These are phyloP conservation scores for Orussus abietinus DNA, from an alignment of 1,140 invertebrate genomes.

Conservation along the genomic window DNA sequence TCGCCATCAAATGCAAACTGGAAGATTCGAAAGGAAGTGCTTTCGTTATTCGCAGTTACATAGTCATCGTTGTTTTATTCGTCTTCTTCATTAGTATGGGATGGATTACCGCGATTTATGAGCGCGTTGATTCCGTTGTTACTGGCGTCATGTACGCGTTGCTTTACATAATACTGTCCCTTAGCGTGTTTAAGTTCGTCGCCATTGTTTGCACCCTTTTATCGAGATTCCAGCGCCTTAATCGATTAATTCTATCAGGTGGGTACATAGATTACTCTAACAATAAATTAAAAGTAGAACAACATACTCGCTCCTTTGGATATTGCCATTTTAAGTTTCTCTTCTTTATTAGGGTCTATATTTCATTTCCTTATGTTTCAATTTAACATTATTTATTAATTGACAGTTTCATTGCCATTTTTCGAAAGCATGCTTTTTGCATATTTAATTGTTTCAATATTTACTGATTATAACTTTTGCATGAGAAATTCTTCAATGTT, in stretches of 20 bases:
- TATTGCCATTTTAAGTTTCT: too few relatives aligned
- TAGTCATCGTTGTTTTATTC: not conserved
- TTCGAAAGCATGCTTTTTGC: too few relatives aligned
- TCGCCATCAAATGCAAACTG: not conserved
- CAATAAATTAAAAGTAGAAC: too few relatives aligned
- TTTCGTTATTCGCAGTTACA: not conserved
- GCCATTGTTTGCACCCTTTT: slow-evolving; percentile 7
- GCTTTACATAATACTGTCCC: not conserved
- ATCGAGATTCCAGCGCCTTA: slow-evolving; percentile 8
- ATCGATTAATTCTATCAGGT: slow-evolving; percentile 1
- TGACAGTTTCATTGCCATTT: too few relatives aligned
- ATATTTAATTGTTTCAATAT: too few relatives aligned
- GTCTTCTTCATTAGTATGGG: slow-evolving; percentile 4
- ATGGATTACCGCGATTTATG: slow-evolving; percentile 3
- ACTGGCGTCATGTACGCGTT: not conserved
- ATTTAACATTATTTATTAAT: not conserved
- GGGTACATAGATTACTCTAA: too few relatives aligned
- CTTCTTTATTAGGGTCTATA: too few relatives aligned
- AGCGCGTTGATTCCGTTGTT: not conserved
- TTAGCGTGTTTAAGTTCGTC: slow-evolving; percentile 6
- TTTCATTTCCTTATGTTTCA: too few relatives aligned
- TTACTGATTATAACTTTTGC: too few relatives aligned
- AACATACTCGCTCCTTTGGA: too few relatives aligned
- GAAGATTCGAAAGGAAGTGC: not conserved
- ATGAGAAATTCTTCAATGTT: too few relatives aligned